Base-by-base conservation (phyloP, 1,140 invertebrate species). In the Trissolcus basalis region DNA sequence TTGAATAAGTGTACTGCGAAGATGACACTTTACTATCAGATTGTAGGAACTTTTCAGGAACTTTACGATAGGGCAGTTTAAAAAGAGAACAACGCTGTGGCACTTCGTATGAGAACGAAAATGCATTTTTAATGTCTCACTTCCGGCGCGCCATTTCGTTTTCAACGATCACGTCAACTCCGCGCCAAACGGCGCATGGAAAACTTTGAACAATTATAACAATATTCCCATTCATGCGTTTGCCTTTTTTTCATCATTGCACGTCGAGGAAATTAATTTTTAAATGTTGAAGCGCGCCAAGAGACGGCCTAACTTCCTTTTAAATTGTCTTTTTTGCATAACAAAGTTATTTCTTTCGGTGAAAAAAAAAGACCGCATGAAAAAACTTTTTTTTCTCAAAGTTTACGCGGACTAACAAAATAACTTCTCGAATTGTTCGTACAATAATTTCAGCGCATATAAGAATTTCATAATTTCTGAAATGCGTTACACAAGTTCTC, bases 51-150 rank as follows among this genome's bases (percentile, higher is more conserved):
- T 71, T 71, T 71, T 64, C 33, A 50, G 48, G 41, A 47, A 59
- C 54, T 55, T 54, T 64, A 55, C 51, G 43, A 35, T 19, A 55
- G 69, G 48, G 48, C 49, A 48, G 45, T 65, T 65, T 65, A 59
- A 47, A 64, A 60, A 59, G 69, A 33, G 48, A 65, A 60, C 54
- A 73, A 39, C 19, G 32, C 47, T 54, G 41, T 60, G 41, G 69
- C 60, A 64, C 60, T 59, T 47, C 43, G 60, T 45, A 49, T 44
- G 41, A 56, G 56, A 36, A 32, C 70, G 70, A 63, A 73, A 73
- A 73, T 73, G 70, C 56, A 67, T 73, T 73, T 73, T 73, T 73
- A 73, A 73, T 73, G 70, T 61, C 61, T 49, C 61, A 27, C 45
- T 67, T 67, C 63, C 63, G 63, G 47, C 19, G 33, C 45, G 12